Evolutionary conservation across 2,888 invertebrate genomes (phyloP).

Genomic region (Platerodrilus igneus): DNA sequence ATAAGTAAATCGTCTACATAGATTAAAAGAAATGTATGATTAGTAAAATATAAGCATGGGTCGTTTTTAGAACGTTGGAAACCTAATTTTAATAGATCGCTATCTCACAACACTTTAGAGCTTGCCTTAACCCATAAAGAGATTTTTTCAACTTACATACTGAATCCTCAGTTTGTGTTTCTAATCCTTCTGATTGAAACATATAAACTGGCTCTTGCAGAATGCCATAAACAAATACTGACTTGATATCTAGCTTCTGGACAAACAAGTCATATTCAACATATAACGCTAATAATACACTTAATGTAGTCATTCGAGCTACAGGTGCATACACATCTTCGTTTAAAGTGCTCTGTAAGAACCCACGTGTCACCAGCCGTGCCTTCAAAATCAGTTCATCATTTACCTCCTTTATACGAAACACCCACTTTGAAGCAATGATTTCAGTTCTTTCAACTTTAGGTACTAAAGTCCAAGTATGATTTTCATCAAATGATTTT

Average conservation of each 20-base stretch:
- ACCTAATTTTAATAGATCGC: slow-evolving; percentile 13
- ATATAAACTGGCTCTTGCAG: slow-evolving; percentile 14
- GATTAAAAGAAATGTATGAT: slow-evolving; percentile 19
- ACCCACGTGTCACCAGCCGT: slow-evolving; percentile 28
- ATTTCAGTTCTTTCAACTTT: too few species aligned
- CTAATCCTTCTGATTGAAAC: too few species aligned
- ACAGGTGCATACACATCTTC: slow-evolving; percentile 28
- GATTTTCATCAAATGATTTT: too few species aligned
- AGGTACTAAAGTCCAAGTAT: too few species aligned
- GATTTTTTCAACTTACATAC: background rate
- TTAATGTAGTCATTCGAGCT: slow-evolving; percentile 27
- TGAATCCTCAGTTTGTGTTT: too few species aligned
- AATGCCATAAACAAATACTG: slow-evolving; percentile 21
- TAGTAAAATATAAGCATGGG: slow-evolving; percentile 26
- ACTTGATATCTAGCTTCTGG: slow-evolving; percentile 19
- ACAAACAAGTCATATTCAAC: too few species aligned
- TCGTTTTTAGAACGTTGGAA: slow-evolving; percentile 24
- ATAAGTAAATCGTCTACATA: slow-evolving; percentile 26
- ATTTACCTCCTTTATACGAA: too few species aligned
- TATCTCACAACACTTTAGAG: slow-evolving; percentile 27
- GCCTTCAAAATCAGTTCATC: too few species aligned
- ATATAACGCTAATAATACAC: slow-evolving; percentile 22
- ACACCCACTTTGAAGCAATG: too few species aligned
- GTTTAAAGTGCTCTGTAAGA: slow-evolving; percentile 18
- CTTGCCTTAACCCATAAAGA: slow-evolving; percentile 20